These are phyloP conservation scores for Nibea albiflora DNA, from an alignment of 2,113 vertebrate genomes.

Conservation along the genomic window DNA sequence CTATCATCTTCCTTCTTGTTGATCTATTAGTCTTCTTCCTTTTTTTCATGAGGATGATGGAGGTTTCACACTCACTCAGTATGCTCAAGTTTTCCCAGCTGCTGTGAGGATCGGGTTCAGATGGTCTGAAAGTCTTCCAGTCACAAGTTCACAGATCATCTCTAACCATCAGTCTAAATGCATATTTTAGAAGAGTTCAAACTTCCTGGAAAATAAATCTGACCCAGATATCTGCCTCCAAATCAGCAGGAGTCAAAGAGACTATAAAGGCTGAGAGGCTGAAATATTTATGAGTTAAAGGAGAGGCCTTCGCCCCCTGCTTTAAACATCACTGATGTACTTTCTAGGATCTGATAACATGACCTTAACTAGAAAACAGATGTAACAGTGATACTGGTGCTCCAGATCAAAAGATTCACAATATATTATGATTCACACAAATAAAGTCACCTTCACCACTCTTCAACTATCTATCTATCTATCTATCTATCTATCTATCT, in stretches of 20 bases:
- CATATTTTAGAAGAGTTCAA: slow-evolving; percentile 39
- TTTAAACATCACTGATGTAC: slow-evolving; percentile 5
- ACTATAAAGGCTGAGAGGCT: slow-evolving; percentile 23
- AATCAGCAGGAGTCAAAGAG: slow-evolving; percentile 35
- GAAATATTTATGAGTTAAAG: slow-evolving; percentile 55
- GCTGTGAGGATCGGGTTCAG: slow-evolving; percentile 35
- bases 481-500: no score
- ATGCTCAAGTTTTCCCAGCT: slow-evolving; percentile 45
- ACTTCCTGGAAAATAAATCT: slow-evolving; percentile 62
- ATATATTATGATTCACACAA: neutral
- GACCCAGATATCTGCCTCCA: slow-evolving; percentile 52
- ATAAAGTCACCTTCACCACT: neutral
- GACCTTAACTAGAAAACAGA: no score
- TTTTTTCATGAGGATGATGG: slow-evolving; percentile 8
- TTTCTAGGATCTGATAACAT: neutral
- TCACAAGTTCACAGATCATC: slow-evolving; percentile 39
- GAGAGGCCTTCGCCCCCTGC: neutral
- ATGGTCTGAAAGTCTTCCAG: slow-evolving; percentile 35
- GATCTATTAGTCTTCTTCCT: neutral
- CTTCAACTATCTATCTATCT: no score
- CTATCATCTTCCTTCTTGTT: neutral
- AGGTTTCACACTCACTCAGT: slow-evolving; percentile 7
- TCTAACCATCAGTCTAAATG: slow-evolving; percentile 12
- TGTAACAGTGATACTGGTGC: neutral
- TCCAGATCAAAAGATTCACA: neutral